Evolutionary conservation across 1,140 invertebrate genomes (phyloP).

Genomic region (Hypothenemus hampei): DNA sequence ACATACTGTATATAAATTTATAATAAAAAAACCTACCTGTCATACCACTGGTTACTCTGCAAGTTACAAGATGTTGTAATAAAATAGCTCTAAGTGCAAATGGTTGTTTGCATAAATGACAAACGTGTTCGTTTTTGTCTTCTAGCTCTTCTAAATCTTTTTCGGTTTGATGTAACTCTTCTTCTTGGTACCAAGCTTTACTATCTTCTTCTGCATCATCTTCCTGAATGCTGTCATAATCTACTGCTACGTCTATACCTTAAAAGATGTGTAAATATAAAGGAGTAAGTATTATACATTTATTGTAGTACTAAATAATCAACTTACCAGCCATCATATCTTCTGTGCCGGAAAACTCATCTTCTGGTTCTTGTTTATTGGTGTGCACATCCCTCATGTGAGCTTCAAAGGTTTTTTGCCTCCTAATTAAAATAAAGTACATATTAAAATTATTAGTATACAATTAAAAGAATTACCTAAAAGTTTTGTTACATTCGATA

Average conservation of each 20-base stretch:
- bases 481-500: constrained; percentile 58
- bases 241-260: constrained; percentile 43
- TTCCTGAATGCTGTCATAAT: constrained; percentile 34
- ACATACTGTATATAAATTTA: background rate
- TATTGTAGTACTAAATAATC: too few species aligned
- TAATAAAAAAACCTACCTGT: constrained; percentile 40
- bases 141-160: constrained; percentile 46
- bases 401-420: constrained; percentile 60
- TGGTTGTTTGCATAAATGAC: constrained; percentile 41
- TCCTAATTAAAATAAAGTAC: constrained; percentile 41
- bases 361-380: constrained; percentile 44
- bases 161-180: constrained; percentile 45
- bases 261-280: too few species aligned
- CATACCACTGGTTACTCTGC: constrained; percentile 39
- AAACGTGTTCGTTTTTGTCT: constrained; percentile 42
- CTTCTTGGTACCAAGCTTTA: constrained; percentile 44
- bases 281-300: too few species aligned
- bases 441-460: too few species aligned
- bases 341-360: constrained; percentile 75
- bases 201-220: constrained; percentile 35
- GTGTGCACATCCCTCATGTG: constrained; percentile 56
- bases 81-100: constrained; percentile 39
- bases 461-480: constrained; percentile 42
- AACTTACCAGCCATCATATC: constrained; percentile 69
- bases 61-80: constrained; percentile 41